These are phyloP conservation scores for Melanchra persicariae DNA, from an alignment of 2,888 invertebrate genomes.

Conservation along the genomic window DNA sequence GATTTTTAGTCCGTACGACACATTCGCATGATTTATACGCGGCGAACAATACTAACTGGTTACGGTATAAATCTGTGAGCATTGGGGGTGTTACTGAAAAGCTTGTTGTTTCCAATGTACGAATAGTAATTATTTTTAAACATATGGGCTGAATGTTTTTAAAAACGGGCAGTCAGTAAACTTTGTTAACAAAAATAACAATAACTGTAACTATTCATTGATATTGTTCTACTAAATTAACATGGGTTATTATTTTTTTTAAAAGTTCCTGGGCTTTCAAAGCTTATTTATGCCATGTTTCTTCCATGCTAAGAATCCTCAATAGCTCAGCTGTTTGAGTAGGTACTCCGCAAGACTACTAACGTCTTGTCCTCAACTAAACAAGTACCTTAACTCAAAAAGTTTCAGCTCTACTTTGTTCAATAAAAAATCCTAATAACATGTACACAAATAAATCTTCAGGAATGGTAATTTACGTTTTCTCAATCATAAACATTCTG, in stretches of 20 bases:
- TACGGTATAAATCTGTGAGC: conserved; percentile 82
- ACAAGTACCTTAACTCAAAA: conserved; percentile 47
- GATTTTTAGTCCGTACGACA: conserved; percentile 88
- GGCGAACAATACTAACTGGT: conserved; percentile 84
- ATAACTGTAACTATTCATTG: not conserved
- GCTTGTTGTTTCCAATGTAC: conserved; percentile 79
- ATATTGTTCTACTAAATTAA: too few relatives aligned
- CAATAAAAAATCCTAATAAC: conserved; percentile 33
- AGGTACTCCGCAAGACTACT: not conserved
- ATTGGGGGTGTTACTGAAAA: conserved; percentile 77
- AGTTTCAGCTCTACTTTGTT: conserved; percentile 26
- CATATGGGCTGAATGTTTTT: conserved; percentile 73
- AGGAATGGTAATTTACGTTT: conserved; percentile 36
- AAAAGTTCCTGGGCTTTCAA: not conserved
- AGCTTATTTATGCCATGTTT: conserved; percentile 2
- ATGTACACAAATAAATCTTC: conserved; percentile 45
- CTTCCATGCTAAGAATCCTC: conserved; percentile 1
- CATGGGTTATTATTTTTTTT: not conserved
- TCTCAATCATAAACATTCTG: conserved; percentile 60
- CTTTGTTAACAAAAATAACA: not conserved
- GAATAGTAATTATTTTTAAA: conserved; percentile 78
- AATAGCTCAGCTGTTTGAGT: not conserved
- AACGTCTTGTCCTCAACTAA: conserved; percentile 27
- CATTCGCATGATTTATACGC: conserved; percentile 86
- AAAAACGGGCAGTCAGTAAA: not conserved